Evolutionary conservation across 2,797 vertebrate genomes (phyloP), one percentile per base, ranked within the genome.

Genomic region (Pteropus rufus): DNA sequence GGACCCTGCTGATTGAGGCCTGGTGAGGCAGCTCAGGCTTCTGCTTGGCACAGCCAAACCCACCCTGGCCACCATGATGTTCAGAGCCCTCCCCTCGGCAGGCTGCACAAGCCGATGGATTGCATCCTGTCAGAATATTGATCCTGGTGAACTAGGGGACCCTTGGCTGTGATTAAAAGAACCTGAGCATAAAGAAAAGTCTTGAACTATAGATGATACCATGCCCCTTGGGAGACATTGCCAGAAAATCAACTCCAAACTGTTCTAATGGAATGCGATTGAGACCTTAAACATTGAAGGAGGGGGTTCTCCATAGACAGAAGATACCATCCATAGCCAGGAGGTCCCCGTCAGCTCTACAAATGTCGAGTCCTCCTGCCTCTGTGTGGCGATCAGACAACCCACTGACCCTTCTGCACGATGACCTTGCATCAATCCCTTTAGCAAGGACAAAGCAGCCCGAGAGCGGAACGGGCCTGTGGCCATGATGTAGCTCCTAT

Each of bases 101-200:
- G 36, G 36, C 77, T 75, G 80, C 83, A 89, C 26, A 10, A 9
- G 41, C 70, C 84, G 90, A 94, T 83, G 90, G 77, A 96, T 91
- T 80, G 64, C 41, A 70, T 90, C 64, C 87, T 75, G 29, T 93
- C 84, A 86, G 29, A 23, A 41, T 93, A 96, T 92, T 84, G 93
- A 96, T 94, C 92, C 81, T 80, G 73, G 80, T 85, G 94, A 96
- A 97, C 83, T 58, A 93, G 94, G 73, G 90, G 70, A 58, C 92
- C 41, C 88, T 64, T 65, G 92, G 81, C 92, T 89, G 70, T 95
- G 88, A 96, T 93, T 93, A 96, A 94, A 95, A 60, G 82, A 91
- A 93, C 26, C 81, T 80, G 52, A 94, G 81, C 89, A 87, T 76
- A 72, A 91, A 96, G 56, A 70, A 90, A 89, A 92, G 91, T 81